Base-by-base conservation (phyloP, 2,888 invertebrate genomes). In the Frankliniella intonsa region DNA sequence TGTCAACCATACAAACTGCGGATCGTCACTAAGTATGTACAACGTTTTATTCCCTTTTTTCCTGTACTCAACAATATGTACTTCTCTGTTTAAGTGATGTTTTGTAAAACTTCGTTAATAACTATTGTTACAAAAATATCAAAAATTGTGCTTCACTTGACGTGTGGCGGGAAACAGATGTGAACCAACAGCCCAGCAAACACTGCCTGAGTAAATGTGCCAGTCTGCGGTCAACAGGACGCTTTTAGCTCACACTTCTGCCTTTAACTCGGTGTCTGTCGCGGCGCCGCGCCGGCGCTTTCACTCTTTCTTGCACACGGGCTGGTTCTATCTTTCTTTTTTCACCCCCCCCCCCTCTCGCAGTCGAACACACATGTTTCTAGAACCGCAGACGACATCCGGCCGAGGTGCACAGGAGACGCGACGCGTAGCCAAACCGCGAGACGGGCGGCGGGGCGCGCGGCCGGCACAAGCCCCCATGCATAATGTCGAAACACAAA, bases 311-410 rank as follows among this genome's bases (percentile, higher is more conserved):
- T 69, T 11, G 11, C 69, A 69, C 69, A 11, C 69, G 11, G 11
- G 69, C 22, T 0, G 9, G 9, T 11, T 65, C n/a, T 38, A 38
- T 38, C 38, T 38, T 5, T 38, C 38, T 38, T 5, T 38, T 38
- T 38, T 3, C 38, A 38, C 3, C 38, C 38, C 38, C 38, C 38
- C 38, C 38, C 38, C 38, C 38, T 38, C 38, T 38, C 62, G 14
- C 62, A 62, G 19, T 14, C 55, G 12, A 14, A 65, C 19, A 69
- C n/a, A 69, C 22, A 12, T 76, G 69, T 76, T 76, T 25, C 69
- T 76, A 22, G 25, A 76, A 76, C 69, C 69, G 69, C 69, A 76
- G 69, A 76, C 69, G 69, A 76, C 69, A 22, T 76, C 69, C 69
- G 69, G n/a, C 1, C n/a, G 69, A n/a, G 55, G 55, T 55, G 55